Evolutionary conservation across 1,140 invertebrate species (phyloP).

Genomic region (Lasaia peninsularis): DNA sequence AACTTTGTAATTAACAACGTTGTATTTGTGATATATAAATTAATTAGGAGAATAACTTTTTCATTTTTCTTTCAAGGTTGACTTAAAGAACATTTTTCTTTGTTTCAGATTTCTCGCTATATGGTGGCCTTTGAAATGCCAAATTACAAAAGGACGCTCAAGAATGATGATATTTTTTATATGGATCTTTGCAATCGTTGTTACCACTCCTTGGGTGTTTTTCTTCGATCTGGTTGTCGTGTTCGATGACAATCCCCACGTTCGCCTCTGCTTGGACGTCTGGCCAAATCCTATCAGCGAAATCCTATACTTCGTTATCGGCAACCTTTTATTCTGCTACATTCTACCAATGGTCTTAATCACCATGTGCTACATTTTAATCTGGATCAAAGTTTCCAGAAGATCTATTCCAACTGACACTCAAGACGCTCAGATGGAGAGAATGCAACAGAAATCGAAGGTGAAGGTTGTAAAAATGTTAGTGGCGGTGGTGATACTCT

Average conservation of each 20-base stretch:
- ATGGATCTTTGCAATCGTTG: constrained; percentile 90
- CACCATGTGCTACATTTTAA: constrained; percentile 93
- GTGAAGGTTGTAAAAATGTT: constrained; percentile 98
- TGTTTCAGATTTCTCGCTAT: constrained; percentile 95
- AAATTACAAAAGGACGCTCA: constrained; percentile 91
- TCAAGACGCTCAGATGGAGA: constrained; percentile 93
- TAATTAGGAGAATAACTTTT: neutral
- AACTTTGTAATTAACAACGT: constrained; percentile 2
- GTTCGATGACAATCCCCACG: constrained; percentile 83
- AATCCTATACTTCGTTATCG: constrained; percentile 91
- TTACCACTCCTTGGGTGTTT: constrained; percentile 93
- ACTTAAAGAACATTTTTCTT: constrained; percentile 25
- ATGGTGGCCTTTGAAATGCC: constrained; percentile 94
- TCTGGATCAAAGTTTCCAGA: constrained; percentile 94
- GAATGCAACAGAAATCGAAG: constrained; percentile 94
- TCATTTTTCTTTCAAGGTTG: neutral
- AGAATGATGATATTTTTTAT: constrained; percentile 93
- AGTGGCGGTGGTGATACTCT: constrained; percentile 94
- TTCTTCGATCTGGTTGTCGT: constrained; percentile 91
- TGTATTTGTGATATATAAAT: neutral
- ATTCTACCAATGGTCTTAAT: constrained; percentile 95
- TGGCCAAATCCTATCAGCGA: constrained; percentile 91
- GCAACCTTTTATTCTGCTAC: constrained; percentile 94
- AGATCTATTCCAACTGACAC: constrained; percentile 92
- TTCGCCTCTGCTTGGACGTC: constrained; percentile 87